These are phyloP conservation scores for Cacoxenus indagator DNA, from an alignment of 2,888 invertebrate genomes.

Conservation along the genomic window DNA sequence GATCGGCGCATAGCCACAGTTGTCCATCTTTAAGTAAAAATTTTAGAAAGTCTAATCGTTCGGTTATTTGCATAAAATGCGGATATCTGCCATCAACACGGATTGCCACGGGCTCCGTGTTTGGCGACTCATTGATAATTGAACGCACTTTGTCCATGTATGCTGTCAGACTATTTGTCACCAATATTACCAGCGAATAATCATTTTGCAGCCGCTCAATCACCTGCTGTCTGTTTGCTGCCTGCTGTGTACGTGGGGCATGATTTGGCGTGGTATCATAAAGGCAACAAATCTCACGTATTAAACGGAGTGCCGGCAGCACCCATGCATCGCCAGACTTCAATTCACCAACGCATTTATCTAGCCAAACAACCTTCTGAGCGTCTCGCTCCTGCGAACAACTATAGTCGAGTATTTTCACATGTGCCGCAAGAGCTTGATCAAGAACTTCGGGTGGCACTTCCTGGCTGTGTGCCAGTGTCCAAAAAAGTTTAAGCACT, in stretches of 20 bases:
- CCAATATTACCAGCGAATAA: conserved; percentile 92
- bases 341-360: conserved; percentile 95
- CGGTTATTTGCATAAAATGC: conserved; percentile 93
- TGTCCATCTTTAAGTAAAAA: conserved; percentile 96
- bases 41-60: conserved; percentile 91
- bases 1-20: conserved; percentile 95
- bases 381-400: conserved; percentile 97
- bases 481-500: conserved; percentile 96
- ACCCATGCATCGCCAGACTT: conserved; percentile 92
- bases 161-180: conserved; percentile 89
- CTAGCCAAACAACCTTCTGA: conserved; percentile 95
- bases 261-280: conserved; percentile 80
- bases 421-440: conserved; percentile 93
- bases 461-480: conserved; percentile 95
- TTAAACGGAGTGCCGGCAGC: conserved; percentile 93
- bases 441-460: conserved; percentile 98
- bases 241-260: conserved; percentile 69
- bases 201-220: conserved; percentile 92
- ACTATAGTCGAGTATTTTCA: conserved; percentile 97
- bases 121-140: conserved; percentile 73
- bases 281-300: conserved; percentile 93
- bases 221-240: conserved; percentile 78
- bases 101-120: conserved; percentile 78
- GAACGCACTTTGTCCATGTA: conserved; percentile 91
- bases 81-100: conserved; percentile 90